Evolutionary conservation across 30 jellyfish, hydroid and myxozoan genomes (phyloP).

Genomic region (Mastigias papua): DNA sequence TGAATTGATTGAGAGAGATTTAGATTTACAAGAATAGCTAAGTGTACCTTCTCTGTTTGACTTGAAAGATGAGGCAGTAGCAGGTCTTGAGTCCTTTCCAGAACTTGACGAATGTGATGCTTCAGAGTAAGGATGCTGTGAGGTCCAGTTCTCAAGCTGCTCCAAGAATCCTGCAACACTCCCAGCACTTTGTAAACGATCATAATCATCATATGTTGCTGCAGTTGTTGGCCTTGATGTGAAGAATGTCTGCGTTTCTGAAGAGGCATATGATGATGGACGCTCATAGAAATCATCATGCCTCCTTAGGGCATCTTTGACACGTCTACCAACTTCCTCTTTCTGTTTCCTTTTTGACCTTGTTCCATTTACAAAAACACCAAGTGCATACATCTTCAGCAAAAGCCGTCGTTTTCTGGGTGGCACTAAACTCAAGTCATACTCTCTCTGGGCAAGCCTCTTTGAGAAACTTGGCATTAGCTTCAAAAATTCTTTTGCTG

Average conservation of each 20-base stretch:
- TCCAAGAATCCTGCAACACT: constrained; percentile 82
- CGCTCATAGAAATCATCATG: constrained; percentile 64
- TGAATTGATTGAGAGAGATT: too few relatives aligned
- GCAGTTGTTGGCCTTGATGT: constrained; percentile 83
- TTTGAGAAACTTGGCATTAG: constrained; percentile 91
- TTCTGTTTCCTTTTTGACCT: constrained; percentile 53
- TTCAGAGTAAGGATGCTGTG: constrained; percentile 73
- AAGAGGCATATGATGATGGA: constrained; percentile 44
- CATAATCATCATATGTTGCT: constrained; percentile 70
- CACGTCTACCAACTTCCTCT: constrained; percentile 61
- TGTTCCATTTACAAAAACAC: constrained; percentile 86
- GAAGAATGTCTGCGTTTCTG: constrained; percentile 59
- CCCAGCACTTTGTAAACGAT: constrained; percentile 72
- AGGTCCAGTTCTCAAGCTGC: constrained; percentile 77
- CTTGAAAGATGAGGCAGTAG: constrained; percentile 61
- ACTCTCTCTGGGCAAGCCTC: constrained; percentile 90
- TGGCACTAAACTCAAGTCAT: constrained; percentile 81
- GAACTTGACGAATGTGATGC: constrained; percentile 44
- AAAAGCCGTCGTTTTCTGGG: constrained; percentile 83
- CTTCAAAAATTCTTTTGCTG: constrained; percentile 86
- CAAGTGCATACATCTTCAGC: constrained; percentile 90
- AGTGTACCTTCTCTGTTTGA: constrained; percentile 67
- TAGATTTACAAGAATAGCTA: too few relatives aligned
- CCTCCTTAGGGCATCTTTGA: constrained; percentile 76
- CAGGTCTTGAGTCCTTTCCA: constrained; percentile 74